Evolutionary conservation across 2,888 invertebrate species (phyloP).

Genomic region (Troilus luridus): DNA sequence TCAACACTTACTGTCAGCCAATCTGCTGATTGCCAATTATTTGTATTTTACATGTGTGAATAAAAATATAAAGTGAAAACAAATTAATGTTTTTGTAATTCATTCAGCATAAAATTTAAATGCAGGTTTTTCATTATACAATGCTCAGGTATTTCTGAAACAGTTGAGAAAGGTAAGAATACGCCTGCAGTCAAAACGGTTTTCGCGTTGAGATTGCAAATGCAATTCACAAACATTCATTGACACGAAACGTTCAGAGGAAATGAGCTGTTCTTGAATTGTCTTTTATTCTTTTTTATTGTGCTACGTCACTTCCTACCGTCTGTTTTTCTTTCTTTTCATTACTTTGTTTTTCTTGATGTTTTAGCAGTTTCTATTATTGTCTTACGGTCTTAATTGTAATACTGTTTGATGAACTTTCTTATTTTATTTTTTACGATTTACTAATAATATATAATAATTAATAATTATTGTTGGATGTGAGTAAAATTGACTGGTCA

Average conservation of each 20-base stretch:
- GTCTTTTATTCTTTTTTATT: neutral
- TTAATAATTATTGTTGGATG: too few relatives aligned
- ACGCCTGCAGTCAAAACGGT: neutral
- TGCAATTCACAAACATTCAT: neutral
- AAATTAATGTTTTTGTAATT: too few relatives aligned
- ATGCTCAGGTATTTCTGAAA: too few relatives aligned
- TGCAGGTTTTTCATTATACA: too few relatives aligned
- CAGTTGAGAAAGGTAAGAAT: neutral
- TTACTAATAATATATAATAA: too few relatives aligned
- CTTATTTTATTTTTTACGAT: neutral
- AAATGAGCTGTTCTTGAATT: neutral
- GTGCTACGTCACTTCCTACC: neutral
- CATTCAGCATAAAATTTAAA: too few relatives aligned
- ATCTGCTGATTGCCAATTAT: too few relatives aligned
- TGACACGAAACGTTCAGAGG: neutral
- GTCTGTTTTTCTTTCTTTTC: neutral
- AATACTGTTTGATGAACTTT: neutral
- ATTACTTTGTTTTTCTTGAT: neutral
- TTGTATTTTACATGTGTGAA: too few relatives aligned
- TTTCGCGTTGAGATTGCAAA: neutral
- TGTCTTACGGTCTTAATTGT: neutral
- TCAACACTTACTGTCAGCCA: too few relatives aligned
- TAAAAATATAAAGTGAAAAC: too few relatives aligned
- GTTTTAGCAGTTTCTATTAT: neutral
- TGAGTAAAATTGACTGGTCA: too few relatives aligned